A percentile compares a stretch with the other conserved stretches of the same genome.
These are phyloP conservation scores for Berghia stephanieae DNA, from an alignment of 1,140 invertebrate species.

Conservation along the genomic window DNA sequence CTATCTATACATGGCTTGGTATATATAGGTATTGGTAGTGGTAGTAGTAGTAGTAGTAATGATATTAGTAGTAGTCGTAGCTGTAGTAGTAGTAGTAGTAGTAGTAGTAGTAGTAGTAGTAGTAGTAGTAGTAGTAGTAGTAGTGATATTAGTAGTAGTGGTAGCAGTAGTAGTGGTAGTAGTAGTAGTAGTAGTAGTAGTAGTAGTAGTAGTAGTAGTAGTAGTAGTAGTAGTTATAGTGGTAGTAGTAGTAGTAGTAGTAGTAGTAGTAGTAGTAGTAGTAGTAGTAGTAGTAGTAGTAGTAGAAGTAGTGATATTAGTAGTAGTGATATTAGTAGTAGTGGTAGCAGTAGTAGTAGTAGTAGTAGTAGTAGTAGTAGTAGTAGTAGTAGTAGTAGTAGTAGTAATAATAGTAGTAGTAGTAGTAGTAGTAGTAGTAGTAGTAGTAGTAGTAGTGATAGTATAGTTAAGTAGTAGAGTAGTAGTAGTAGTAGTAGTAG, in stretches of 20 bases:
- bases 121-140: not conserved
- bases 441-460: constrained; percentile 2
- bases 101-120: not conserved
- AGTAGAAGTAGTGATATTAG: no score
- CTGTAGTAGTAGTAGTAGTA: not conserved
- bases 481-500: no score
- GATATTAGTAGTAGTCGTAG: no score
- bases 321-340: no score
- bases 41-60: not conserved
- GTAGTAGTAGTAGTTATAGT: constrained; percentile 9
- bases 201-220: constrained; percentile 17
- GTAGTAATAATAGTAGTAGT: constrained; percentile 18
- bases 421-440: constrained; percentile 17
- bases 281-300: not conserved
- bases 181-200: constrained; percentile 7
- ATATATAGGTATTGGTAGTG: not conserved
- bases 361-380: constrained; percentile 18
- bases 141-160: not conserved
- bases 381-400: constrained; percentile 24
- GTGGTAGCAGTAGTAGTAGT: not conserved
- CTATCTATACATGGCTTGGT: no score
- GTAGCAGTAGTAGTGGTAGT: constrained; percentile 20
- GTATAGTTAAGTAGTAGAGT: no score
- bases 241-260: not conserved
- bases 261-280: not conserved